phyloP scores from a whole-genome alignment of 2,888 invertebrate species.

The Harpalus rufipes region DNA sequence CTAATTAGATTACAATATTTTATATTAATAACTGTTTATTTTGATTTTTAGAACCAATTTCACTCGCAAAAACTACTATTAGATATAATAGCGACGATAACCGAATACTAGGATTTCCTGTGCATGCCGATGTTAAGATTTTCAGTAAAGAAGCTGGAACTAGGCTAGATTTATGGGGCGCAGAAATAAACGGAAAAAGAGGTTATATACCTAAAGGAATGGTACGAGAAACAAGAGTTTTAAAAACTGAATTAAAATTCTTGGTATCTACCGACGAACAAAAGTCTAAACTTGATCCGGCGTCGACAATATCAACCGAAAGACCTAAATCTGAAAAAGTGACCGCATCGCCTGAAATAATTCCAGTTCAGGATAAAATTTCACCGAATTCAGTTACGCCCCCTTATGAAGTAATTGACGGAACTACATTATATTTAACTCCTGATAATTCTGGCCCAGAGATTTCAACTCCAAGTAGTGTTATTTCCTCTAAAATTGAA shows the following conservation, averaged over 20 bases:
- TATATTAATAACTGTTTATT: conserved; percentile 67
- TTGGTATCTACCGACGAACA: conserved; percentile 77
- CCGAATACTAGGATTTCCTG: conserved; percentile 81
- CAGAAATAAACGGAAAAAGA: conserved; percentile 82
- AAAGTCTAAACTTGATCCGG: conserved; percentile 64
- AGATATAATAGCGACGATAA: conserved; percentile 80
- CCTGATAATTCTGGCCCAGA: conserved; percentile 27
- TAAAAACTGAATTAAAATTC: conserved; percentile 75
- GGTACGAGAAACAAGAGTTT: conserved; percentile 81
- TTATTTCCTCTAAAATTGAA: conserved; percentile 13
- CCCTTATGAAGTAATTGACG: conserved; percentile 81
- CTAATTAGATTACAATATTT: conserved; percentile 72
- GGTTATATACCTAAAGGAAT: conserved; percentile 83
- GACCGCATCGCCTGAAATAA: conserved; percentile 8
- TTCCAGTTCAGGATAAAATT: conserved; percentile 66
- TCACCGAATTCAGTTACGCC: conserved; percentile 72
- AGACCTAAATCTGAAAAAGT: conserved; percentile 38
- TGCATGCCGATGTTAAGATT: conserved; percentile 80
- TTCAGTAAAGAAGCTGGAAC: conserved; percentile 86
- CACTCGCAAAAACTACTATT: conserved; percentile 81
- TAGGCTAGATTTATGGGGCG: conserved; percentile 83
- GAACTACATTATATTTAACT: conserved; percentile 80
- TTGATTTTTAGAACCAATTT: conserved; percentile 80
- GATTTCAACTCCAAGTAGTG: conserved; percentile 30
- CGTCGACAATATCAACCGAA: conserved; percentile 70